phyloP scores from a whole-genome alignment of 2,888 invertebrate species.

The Metalampra italica region DNA sequence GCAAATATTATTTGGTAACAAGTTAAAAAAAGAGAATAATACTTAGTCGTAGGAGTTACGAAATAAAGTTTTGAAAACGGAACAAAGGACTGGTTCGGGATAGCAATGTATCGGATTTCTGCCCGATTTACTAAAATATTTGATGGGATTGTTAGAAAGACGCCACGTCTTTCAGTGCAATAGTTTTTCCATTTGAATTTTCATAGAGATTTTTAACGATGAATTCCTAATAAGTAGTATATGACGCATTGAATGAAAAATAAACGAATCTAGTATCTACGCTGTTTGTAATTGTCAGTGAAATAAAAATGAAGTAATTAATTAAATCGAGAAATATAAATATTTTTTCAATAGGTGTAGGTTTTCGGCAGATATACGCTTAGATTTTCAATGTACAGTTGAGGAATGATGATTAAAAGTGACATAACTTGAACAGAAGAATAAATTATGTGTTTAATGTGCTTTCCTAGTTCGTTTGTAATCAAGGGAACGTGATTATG shows the following conservation, averaged over 20 bases:
- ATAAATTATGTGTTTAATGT: conserved; percentile 1
- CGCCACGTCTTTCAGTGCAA: conserved; percentile 35
- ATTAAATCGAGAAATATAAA: conserved; percentile 27
- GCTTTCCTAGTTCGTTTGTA: neutral
- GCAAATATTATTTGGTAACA: no score
- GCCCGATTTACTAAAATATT: no score
- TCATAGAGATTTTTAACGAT: conserved; percentile 20
- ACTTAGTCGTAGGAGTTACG: no score
- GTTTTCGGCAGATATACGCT: conserved; percentile 44
- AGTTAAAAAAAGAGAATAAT: no score
- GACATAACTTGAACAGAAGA: conserved; percentile 3
- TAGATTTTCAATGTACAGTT: conserved; percentile 51
- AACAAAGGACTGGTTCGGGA: no score
- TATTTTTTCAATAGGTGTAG: conserved; percentile 59
- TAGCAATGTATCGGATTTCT: no score
- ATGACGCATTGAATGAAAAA: conserved; percentile 18
- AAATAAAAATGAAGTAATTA: conserved; percentile 37
- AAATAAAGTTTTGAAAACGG: no score
- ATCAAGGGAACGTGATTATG: no score
- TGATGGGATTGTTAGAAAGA: neutral
- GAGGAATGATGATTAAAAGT: conserved; percentile 56
- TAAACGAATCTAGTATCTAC: conserved; percentile 44
- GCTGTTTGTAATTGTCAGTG: conserved; percentile 50
- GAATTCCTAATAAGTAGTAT: conserved; percentile 30
- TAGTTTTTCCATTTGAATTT: conserved; percentile 15